Percentiles rank a stretch among this genome's conserved stretches.
Evolutionary conservation across 2,888 invertebrate genomes (phyloP).

Genomic region (Scotopteryx bipunctaria): DNA sequence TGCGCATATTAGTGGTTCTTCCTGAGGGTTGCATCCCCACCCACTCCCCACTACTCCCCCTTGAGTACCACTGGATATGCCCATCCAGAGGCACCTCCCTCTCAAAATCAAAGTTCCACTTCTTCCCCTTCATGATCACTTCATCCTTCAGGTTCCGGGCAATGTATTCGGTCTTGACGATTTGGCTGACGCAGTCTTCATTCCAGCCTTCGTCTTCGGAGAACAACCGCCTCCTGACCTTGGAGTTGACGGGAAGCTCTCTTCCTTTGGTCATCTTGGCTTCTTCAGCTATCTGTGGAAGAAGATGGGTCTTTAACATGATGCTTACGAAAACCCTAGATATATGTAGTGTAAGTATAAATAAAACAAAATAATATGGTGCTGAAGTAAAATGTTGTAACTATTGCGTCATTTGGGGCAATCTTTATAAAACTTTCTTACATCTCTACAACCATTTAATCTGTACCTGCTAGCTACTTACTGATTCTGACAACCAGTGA

Average conservation of each 20-base stretch:
- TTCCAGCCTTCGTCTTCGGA: slow-evolving; percentile 35
- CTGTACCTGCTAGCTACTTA: no score
- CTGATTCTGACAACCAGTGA: no score
- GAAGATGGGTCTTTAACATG: slow-evolving; percentile 21
- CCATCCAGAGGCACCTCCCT: slow-evolving; percentile 1
- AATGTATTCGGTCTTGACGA: neutral
- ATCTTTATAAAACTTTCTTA: no score
- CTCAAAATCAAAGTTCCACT: slow-evolving; percentile 20
- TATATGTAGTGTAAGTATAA: no score
- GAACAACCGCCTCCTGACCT: slow-evolving; percentile 70
- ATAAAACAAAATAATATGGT: no score
- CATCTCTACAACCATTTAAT: no score
- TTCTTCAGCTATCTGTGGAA: slow-evolving; percentile 54
- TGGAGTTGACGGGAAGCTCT: slow-evolving; percentile 43
- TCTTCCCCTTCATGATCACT: slow-evolving; percentile 8
- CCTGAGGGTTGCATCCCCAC: neutral
- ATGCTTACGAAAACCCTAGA: no score
- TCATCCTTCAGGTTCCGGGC: neutral
- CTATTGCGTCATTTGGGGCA: no score
- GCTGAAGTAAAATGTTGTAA: no score
- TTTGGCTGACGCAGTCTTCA: neutral
- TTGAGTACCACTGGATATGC: slow-evolving; percentile 11
- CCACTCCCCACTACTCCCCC: slow-evolving; percentile 1
- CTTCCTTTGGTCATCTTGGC: slow-evolving; percentile 45
- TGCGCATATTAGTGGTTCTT: neutral